Evolutionary conservation across 2,888 invertebrate species (phyloP), one percentile per base, ranked within the genome.

Genomic region (Cataglyphis rosenhaueri): DNA sequence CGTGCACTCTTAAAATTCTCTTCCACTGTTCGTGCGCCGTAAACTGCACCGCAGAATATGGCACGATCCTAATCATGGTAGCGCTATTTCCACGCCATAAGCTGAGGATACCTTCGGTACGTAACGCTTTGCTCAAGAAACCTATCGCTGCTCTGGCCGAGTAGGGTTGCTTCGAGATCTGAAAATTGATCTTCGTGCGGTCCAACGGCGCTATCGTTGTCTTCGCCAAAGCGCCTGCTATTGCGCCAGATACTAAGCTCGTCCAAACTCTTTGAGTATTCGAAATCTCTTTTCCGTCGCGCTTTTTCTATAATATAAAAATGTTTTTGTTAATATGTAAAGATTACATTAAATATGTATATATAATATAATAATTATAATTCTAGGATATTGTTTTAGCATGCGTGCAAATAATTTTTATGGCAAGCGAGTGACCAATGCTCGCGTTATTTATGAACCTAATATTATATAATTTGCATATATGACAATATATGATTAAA

Each of bases 81-180:
- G 99, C 99, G 88, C 98, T 98, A 96, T 99, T 99, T 4, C 99
- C 99, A 75, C 99, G 96, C 99, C 99, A 99, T 91, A 99, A 95
- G 81, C 98, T 97, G 15, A 96, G 88, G 73, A 98, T 95, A 1
- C 99, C 99, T 92, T 99, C 97, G 21, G 95, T 95, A 88, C 95
- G 95, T 87, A 97, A 97, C 25, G 97, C 97, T 84, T 95, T 93
- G 44, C 95, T 89, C n/a, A 98, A 93, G 95, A 97, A 98, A 82
- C 95, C 92, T 0, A 96, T 92, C 0, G 98, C 98, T 65, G 97
- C 97, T 73, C 95, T 96, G 89, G 97, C 96, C 0, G 97, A 96
- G 94, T 97, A 98, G 8, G 96, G 96, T 76, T 96, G 96, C 87
- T 97, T 97, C 96, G 97, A 96, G 92, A 97, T 97, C 96, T 99